phyloP scores from a whole-genome alignment of 1,140 invertebrate species.

The Solen grandis region DNA sequence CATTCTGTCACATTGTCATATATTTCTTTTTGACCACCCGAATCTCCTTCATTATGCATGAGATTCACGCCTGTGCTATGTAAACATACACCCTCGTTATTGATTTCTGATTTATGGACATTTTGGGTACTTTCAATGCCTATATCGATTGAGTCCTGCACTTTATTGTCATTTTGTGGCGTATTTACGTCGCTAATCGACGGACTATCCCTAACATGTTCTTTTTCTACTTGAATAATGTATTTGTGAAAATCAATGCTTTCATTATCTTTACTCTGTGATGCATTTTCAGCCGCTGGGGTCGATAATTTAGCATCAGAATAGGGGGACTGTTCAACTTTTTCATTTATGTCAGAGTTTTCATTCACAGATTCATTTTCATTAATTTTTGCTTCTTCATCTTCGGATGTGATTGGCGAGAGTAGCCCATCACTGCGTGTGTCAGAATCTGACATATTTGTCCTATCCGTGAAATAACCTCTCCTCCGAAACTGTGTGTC shows the following conservation, averaged over 20 bases:
- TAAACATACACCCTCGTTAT: neutral
- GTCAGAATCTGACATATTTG: constrained; percentile 39
- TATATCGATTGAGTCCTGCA: neutral
- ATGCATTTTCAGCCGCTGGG: neutral
- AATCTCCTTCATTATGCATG: neutral
- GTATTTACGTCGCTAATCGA: neutral
- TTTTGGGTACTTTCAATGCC: neutral
- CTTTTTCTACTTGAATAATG: constrained; percentile 20
- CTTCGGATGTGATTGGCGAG: constrained; percentile 36
- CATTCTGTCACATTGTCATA: no score
- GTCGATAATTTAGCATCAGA: constrained; percentile 36
- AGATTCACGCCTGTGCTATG: neutral
- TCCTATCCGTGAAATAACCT: constrained; percentile 39
- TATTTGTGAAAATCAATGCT: constrained; percentile 52
- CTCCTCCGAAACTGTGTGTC: constrained; percentile 43
- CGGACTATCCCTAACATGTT: neutral
- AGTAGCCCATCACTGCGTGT: constrained; percentile 26
- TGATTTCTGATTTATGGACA: neutral
- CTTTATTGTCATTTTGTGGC: neutral
- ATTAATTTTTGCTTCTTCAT: constrained; percentile 10
- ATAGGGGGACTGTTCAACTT: neutral
- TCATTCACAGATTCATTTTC: neutral
- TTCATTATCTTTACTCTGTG: neutral
- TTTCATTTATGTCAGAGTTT: neutral
- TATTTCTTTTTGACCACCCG: no score